These are phyloP conservation scores for Sceloporus tristichus DNA, from an alignment of 2,113 vertebrate genomes.

Conservation along the genomic window DNA sequence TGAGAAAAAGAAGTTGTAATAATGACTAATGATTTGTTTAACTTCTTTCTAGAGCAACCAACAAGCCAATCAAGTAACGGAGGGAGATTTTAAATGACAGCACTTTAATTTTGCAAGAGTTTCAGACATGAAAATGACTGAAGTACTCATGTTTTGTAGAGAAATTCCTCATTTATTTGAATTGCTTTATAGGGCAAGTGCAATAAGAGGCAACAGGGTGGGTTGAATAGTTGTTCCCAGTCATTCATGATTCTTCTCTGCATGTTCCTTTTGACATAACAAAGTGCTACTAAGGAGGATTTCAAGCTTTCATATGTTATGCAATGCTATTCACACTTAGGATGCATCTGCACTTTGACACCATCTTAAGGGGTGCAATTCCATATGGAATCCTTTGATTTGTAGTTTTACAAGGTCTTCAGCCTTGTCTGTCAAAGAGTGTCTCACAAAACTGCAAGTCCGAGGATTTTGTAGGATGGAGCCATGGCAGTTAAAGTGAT, in stretches of 20 bases:
- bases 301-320: too few species aligned
- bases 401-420: too few species aligned
- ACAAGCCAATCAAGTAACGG: slow-evolving; percentile 50
- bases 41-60: slow-evolving; percentile 63
- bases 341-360: too few species aligned
- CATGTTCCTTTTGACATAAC: background rate
- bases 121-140: slow-evolving; percentile 39
- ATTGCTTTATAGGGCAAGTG: background rate
- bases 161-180: background rate
- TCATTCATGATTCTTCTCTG: background rate
- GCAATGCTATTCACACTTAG: too few species aligned
- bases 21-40: slow-evolving; percentile 63
- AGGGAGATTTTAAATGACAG: slow-evolving; percentile 55
- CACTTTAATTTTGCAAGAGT: slow-evolving; percentile 32
- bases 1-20: slow-evolving; percentile 56
- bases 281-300: background rate
- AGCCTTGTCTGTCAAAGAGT: too few species aligned
- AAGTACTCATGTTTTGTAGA: slow-evolving; percentile 6
- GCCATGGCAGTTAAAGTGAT: too few species aligned
- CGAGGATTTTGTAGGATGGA: too few species aligned
- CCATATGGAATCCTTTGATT: too few species aligned
- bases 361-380: too few species aligned
- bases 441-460: too few species aligned
- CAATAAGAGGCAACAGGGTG: background rate
- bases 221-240: background rate